Evolutionary conservation across 2,888 invertebrate genomes (phyloP).

Genomic region (Tetrapedia diversipes): DNA sequence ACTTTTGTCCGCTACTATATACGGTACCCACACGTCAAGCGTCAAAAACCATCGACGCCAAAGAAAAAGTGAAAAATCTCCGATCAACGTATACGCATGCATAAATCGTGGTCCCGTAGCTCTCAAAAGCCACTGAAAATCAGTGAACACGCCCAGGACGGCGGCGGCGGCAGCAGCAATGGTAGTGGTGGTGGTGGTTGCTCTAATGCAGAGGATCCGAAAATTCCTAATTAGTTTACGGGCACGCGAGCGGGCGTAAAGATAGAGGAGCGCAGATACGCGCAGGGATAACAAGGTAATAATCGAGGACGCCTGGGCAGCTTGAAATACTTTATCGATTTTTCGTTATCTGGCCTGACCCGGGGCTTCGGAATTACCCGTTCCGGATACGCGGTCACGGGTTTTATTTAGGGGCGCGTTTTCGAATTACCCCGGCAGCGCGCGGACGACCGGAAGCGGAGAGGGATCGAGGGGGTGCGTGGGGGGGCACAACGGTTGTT

Average conservation of each 20-base stretch:
- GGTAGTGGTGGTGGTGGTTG: too few relatives aligned
- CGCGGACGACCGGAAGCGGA: too few relatives aligned
- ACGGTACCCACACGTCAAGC: too few relatives aligned
- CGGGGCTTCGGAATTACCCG: constrained; percentile 37
- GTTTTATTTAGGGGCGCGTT: constrained; percentile 42
- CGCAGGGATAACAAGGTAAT: constrained; percentile 37
- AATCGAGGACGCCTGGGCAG: constrained; percentile 24
- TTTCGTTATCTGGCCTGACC: constrained; percentile 47
- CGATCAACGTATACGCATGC: too few relatives aligned
- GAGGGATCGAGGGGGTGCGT: constrained; percentile 23
- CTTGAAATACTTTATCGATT: constrained; percentile 49
- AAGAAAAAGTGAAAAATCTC: too few relatives aligned
- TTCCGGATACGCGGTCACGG: constrained; percentile 21
- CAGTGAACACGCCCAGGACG: not conserved
- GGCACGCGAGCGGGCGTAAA: not conserved
- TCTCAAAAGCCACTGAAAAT: too few relatives aligned
- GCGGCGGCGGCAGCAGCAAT: too few relatives aligned
- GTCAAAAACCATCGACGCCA: too few relatives aligned
- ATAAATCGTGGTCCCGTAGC: too few relatives aligned
- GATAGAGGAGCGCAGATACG: constrained; percentile 15
- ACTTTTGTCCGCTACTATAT: too few relatives aligned
- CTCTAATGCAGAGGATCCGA: too few relatives aligned
- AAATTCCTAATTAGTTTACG: constrained; percentile 40
- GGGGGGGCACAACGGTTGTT: constrained; percentile 27
- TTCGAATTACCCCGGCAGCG: constrained; percentile 59